Conservation (phyloP, 2,797 vertebrate species). For the Cossypha niveicapilla region DNA sequence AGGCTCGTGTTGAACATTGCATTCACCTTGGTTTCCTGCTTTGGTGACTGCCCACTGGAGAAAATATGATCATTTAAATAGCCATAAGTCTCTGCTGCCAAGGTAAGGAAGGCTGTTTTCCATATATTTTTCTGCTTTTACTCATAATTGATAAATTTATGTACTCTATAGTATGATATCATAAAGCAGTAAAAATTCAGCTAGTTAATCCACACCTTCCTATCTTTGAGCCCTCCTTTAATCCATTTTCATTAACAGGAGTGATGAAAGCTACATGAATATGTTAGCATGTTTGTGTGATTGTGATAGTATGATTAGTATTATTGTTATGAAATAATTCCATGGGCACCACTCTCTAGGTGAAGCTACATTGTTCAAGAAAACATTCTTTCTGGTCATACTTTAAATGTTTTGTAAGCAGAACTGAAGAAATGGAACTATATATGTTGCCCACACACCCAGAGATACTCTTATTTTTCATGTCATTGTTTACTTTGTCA, state of each 20-base stretch:
- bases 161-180: not conserved
- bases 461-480: not conserved
- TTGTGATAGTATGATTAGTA: not conserved
- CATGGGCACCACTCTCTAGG: not conserved
- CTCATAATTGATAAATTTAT: not conserved
- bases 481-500: not conserved
- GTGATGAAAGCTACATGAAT: not conserved
- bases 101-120: not conserved
- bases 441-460: not conserved
- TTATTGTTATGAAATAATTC: not conserved
- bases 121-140: not conserved
- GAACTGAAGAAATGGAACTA: not conserved
- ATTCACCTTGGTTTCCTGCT: not conserved
- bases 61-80: not conserved
- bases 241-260: not conserved
- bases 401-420: not conserved
- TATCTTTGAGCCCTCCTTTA: not conserved
- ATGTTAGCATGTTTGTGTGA: not conserved
- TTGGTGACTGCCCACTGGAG: not conserved
- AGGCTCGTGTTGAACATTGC: too few species aligned
- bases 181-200: not conserved
- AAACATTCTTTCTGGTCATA: not conserved
- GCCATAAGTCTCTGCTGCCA: not conserved
- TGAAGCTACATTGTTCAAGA: not conserved
- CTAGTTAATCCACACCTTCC: not conserved